phyloP scores from a whole-genome alignment of 2,888 invertebrate genomes.

The Lumbricus terrestris region DNA sequence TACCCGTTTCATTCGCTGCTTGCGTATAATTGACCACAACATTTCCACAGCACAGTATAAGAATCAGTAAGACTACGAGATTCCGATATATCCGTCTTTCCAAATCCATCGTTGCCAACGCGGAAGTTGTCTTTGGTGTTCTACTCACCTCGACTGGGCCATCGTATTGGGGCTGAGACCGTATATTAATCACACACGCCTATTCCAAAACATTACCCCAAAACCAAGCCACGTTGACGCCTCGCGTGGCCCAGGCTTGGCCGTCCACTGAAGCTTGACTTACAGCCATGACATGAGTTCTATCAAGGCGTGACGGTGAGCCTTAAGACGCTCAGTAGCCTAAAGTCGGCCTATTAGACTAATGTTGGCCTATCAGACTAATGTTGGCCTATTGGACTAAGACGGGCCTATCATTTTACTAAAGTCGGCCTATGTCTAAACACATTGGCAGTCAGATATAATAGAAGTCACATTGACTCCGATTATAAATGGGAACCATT shows the following conservation, averaged over 20 bases:
- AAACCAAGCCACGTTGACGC: neutral
- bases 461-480: too few relatives aligned
- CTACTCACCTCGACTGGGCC: neutral
- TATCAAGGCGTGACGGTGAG: neutral
- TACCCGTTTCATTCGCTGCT: neutral
- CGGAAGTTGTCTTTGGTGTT: neutral
- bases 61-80: neutral
- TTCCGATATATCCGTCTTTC: neutral
- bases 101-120: neutral
- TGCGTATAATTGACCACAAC: neutral
- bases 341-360: neutral
- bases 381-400: too few relatives aligned
- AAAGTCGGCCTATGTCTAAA: too few relatives aligned
- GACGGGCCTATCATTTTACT: too few relatives aligned
- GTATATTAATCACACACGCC: neutral
- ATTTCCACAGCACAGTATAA: neutral
- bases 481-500: too few relatives aligned
- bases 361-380: too few relatives aligned
- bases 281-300: neutral
- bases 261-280: neutral
- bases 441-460: too few relatives aligned
- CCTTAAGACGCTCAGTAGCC: neutral
- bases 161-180: neutral
- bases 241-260: neutral
- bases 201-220: neutral